Base-by-base conservation (phyloP, 2,888 invertebrate genomes). In the Leucophenga maculata region DNA sequence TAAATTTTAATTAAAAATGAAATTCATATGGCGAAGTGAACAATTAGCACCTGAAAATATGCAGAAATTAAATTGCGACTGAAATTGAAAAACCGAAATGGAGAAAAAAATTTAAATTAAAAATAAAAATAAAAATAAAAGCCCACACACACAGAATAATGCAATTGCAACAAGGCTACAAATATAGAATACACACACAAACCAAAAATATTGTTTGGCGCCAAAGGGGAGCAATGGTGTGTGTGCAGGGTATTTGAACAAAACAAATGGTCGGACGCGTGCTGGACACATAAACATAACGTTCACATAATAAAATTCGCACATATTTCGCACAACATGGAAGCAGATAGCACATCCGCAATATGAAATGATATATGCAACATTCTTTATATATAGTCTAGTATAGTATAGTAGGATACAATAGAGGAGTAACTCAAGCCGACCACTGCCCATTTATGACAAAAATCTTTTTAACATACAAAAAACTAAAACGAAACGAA, bases 31-130 rank as follows among this genome's bases (percentile, higher is more conserved):
- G 82, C 79, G 80, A 85, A 84, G 79, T 84, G 87, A 86, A 77
- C 87, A 86, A 87, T 86, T 86, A 86, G 86, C 87, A 86, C 86
- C 87, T 87, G 87, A 85, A 87, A 86, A 86, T 86, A 86, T 86
- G 86, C 85, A 86, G 84, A 86, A 87, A 86, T 86, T 86, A 87
- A 86, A 80, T 84, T 81, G 78, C 76, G 74, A 74, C 78, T 75
- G 75, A 80, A 71, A 66, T 57, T 39, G 31, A 54, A 55, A 59
- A 59, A 72, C 57, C 44, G 31, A 22, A 44, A 54, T 44, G 31
- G 54, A 52, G n/a, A 69, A 68, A 65, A 71, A 68, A 54, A 70
- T 3, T 39, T 39, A 57, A 65, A 66, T 73, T 70, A 68, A 75
- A 57, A 66, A 75, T 71, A 72, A 70, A 72, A 74, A n/a, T n/a